Evolutionary conservation across 2,888 invertebrate species (phyloP).

Genomic region (Tinea semifulvella): DNA sequence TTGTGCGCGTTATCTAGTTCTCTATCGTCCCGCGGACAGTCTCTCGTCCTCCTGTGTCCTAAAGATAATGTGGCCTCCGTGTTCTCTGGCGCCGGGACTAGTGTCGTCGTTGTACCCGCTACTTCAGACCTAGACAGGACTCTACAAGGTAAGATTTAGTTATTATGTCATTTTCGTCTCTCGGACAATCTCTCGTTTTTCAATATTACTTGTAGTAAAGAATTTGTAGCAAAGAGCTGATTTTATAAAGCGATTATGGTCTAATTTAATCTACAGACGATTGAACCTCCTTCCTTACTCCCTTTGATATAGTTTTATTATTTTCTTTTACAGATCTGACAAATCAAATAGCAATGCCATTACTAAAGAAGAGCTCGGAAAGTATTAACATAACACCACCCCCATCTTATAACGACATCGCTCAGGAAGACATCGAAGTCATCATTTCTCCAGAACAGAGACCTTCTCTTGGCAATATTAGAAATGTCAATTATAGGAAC

Average conservation of each 20-base stretch:
- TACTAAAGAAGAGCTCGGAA: constrained; percentile 27
- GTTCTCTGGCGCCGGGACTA: constrained; percentile 70
- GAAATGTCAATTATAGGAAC: neutral
- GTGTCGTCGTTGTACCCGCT: constrained; percentile 68
- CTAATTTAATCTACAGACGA: no score
- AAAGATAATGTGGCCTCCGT: constrained; percentile 73
- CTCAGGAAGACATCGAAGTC: constrained; percentile 37
- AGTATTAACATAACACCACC: constrained; percentile 33
- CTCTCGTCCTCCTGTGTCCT: constrained; percentile 75
- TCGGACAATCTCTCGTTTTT: no score
- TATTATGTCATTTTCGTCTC: no score
- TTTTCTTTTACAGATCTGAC: constrained; percentile 39
- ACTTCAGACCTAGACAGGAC: constrained; percentile 68
- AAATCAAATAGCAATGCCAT: constrained; percentile 39
- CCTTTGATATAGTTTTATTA: no score
- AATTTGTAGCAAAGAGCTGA: no score
- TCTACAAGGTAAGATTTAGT: constrained; percentile 61
- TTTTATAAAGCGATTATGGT: no score
- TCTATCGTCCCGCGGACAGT: constrained; percentile 74
- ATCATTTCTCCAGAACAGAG: constrained; percentile 27
- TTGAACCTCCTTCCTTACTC: no score
- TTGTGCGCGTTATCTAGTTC: constrained; percentile 80
- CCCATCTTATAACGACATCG: constrained; percentile 42
- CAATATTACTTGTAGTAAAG: no score
- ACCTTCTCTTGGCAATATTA: constrained; percentile 26